These are phyloP conservation scores for Stenchaetothrips biformis DNA, from an alignment of 2,888 invertebrate genomes.

Conservation along the genomic window DNA sequence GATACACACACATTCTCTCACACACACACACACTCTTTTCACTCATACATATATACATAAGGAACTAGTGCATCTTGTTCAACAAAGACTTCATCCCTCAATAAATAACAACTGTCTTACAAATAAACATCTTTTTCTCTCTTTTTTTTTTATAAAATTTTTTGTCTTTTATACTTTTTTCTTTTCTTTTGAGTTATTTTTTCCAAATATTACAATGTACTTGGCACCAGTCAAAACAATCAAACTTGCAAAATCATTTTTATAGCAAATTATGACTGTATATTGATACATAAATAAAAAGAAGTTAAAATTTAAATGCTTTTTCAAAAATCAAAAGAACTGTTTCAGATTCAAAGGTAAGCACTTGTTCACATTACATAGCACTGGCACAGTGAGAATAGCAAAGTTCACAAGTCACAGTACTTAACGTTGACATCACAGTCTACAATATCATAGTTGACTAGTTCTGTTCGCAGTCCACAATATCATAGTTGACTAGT, in stretches of 20 bases:
- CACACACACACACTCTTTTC: not conserved
- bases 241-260: not conserved
- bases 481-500: not conserved
- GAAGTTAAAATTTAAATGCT: not conserved
- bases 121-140: not conserved
- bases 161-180: not conserved
- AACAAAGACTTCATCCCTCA: not conserved
- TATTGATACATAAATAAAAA: not conserved
- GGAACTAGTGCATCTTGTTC: not conserved
- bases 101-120: not conserved
- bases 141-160: conserved; percentile 1
- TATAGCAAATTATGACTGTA: not conserved
- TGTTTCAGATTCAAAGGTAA: not conserved
- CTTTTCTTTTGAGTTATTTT: not conserved
- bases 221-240: conserved; percentile 13
- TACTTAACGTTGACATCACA: not conserved
- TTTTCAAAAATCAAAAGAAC: not conserved
- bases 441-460: not conserved
- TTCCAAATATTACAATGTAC: not conserved
- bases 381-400: not conserved
- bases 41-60: not conserved
- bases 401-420: not conserved
- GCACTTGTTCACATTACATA: not conserved
- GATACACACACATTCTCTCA: not conserved
- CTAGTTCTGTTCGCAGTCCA: not conserved